These are phyloP conservation scores for Capitulum mitella DNA, from an alignment of 2,888 invertebrate species.

Conservation along the genomic window DNA sequence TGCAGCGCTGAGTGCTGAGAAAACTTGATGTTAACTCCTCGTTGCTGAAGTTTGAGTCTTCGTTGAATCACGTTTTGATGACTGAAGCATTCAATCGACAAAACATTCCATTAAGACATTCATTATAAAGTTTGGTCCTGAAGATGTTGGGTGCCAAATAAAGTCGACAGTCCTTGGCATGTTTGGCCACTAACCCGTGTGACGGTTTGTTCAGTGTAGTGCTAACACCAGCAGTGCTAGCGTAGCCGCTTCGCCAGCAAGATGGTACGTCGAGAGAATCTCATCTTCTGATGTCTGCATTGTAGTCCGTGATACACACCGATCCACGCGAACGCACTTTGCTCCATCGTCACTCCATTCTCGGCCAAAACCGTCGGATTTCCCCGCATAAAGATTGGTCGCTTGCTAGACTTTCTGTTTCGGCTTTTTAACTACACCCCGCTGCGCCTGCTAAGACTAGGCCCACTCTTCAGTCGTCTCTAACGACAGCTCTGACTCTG, in stretches of 20 bases:
- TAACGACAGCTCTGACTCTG: background rate
- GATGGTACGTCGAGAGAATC: too few relatives aligned
- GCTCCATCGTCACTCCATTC: too few relatives aligned
- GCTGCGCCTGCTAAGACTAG: background rate
- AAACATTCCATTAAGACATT: too few relatives aligned
- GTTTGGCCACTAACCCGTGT: background rate
- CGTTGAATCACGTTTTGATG: too few relatives aligned
- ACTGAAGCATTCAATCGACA: too few relatives aligned
- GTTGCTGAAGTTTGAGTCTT: too few relatives aligned
- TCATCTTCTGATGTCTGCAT: too few relatives aligned
- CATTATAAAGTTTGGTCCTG: background rate
- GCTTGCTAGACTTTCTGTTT: too few relatives aligned
- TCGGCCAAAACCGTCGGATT: conserved; percentile 9
- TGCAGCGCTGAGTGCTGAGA: too few relatives aligned
- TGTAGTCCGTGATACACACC: too few relatives aligned
- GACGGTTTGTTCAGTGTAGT: background rate
- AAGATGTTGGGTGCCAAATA: background rate
- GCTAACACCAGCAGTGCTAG: conserved; percentile 26
- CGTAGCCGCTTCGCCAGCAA: background rate
- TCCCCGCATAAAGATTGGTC: conserved; percentile 33
- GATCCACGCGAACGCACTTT: too few relatives aligned
- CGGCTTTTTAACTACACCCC: background rate
- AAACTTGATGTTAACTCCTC: too few relatives aligned
- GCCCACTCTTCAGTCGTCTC: background rate
- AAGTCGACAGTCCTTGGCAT: background rate